These are phyloP conservation scores for Aplochiton taeniatus DNA, from an alignment of 2,797 vertebrate species.

Conservation along the genomic window DNA sequence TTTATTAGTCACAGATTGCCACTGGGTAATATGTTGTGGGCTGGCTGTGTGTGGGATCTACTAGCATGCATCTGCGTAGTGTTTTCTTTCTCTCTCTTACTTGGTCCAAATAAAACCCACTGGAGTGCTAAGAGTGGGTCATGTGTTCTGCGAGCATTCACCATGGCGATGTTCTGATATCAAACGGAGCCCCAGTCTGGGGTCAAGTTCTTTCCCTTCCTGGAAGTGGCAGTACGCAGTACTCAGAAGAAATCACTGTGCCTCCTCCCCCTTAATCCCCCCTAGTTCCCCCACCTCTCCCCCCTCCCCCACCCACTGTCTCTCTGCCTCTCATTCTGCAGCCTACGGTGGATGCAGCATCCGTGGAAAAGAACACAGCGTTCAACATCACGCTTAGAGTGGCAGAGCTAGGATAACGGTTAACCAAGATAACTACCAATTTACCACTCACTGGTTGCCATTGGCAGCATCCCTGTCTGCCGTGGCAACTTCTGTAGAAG, in stretches of 20 bases:
- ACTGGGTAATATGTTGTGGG: neutral
- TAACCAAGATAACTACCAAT: neutral
- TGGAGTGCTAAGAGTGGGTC: neutral
- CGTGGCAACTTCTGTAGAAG: too few relatives aligned
- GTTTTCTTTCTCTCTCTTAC: conserved; percentile 18
- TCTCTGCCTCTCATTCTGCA: conserved; percentile 24
- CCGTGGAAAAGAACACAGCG: neutral
- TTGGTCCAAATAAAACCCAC: conserved; percentile 26
- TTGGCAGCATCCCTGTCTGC: too few relatives aligned
- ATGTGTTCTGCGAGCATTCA: neutral
- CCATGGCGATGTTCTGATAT: neutral
- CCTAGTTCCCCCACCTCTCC: neutral
- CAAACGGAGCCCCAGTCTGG: conserved; percentile 12
- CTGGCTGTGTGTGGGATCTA: conserved; percentile 29
- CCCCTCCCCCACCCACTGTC: neutral
- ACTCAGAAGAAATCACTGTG: conserved; percentile 26
- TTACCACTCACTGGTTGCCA: too few relatives aligned
- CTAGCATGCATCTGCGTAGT: conserved; percentile 8
- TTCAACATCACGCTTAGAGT: neutral
- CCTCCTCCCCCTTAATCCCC: conserved; percentile 6
- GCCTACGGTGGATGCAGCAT: conserved; percentile 9
- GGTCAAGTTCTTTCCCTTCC: conserved; percentile 17
- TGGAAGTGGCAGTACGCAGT: conserved; percentile 26
- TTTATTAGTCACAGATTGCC: conserved; percentile 41
- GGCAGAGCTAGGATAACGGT: neutral